Evolutionary conservation across 2,797 vertebrate species (phyloP), one percentile per base, ranked within the genome.

Genomic region (Champsocephalus gunnari): DNA sequence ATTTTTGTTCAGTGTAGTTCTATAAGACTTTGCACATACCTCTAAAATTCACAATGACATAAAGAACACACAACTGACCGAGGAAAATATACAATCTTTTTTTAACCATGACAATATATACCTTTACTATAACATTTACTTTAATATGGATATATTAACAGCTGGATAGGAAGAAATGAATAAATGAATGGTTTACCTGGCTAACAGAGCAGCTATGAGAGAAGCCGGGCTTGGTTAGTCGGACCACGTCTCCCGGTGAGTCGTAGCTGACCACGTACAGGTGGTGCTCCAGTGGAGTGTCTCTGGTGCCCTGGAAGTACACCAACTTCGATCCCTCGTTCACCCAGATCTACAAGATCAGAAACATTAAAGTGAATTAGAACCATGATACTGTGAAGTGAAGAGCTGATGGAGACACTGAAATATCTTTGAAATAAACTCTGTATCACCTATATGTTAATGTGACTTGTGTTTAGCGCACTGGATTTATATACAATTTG

Each of bases 121-220:
- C 49, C 12, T 8, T 59, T 11, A 43, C 8, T 17, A 28, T 43
- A 50, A 14, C 32, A 8, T 54, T 48, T 41, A 0, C 14, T 28
- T 13, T 24, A 28, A 28, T 28, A 28, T 28, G 9, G 9, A 32
- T 2, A 14, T 11, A 68, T 12, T 12, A 71, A 55, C 14, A 44
- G 34, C 44, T 34, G 9, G 5, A 49, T 12, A 9, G 56, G 9
- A 21, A 12, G 12, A 73, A 17, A n/a, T n/a, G n/a, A 53, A 44
- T 17, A 24, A 48, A 41, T 89, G 0, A 90, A 90, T 0, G 86
- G 83, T 78, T 89, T 87, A 98, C 97, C 96, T 97, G 97, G 92
- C 97, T 98, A 93, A 98, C 93, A 9, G 94, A 96, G 79, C 97
- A 98, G 94, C 96, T 97, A 72, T 98, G 97, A 63, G 97, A 97